Evolutionary conservation across 2,888 invertebrate genomes (phyloP), one percentile per base, ranked within the genome.

Genomic region (Panzeria rudis): DNA sequence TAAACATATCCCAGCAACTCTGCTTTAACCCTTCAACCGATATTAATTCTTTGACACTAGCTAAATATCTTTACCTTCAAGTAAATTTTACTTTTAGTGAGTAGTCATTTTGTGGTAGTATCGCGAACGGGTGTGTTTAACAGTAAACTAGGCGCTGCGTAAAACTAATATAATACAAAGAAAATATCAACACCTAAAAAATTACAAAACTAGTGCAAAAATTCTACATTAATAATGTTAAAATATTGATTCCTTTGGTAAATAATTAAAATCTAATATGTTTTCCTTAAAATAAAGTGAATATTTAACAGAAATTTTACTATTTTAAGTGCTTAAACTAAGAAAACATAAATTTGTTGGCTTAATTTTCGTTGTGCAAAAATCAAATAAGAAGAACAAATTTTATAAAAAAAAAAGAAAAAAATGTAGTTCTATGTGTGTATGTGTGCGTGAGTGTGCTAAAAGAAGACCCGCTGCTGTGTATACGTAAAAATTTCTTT

Each of bases 401-500:
- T 29, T 79, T 71, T 50, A 29, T 72, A 62, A 29, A 73, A 81
- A 68, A 80, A 72, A 80, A 3, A 75, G 73, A 44, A 54, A 84
- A 68, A 75, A 79, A 13, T 62, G 20, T 44, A 69, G 41, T 80
- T 69, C 29, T 79, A 32, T 76, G 38, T 72, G 66, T 59, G 54
- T n/a, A 47, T 59, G 68, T 66, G 72, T 47, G 66, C 15, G 52
- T 54, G 17, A 61, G 20, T 68, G 54, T 68, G 64, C 64, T 38
- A 77, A 64, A 82, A 76, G 59, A 62, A 82, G 82, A 75, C 64
- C 75, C 75, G 75, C 75, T 85, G 85, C 29, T 85, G 75, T 82
- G 85, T 85, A 85, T 85, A 85, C 85, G 82, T 82, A 78, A 85
- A 84, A 82, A 82, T 82, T 85, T 82, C 82, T 79, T 85, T 82